phyloP scores from a whole-genome alignment of 2,113 vertebrate species.

The Peromyscus polionotus region DNA sequence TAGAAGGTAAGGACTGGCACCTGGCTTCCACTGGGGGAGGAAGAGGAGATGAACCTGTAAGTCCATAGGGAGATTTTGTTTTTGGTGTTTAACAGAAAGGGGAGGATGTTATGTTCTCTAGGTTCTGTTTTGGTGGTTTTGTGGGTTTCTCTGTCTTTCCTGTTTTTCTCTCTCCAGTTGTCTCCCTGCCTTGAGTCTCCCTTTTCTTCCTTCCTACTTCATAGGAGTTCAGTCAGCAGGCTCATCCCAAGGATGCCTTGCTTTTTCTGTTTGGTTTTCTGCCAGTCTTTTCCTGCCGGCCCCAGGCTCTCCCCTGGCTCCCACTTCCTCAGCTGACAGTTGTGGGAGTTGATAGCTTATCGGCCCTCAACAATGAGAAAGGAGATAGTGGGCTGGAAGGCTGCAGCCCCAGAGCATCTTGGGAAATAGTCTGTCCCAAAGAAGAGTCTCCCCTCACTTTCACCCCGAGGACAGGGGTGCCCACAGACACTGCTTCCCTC shows the following conservation, averaged over 20 bases:
- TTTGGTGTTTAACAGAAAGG: neutral
- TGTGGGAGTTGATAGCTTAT: conserved; percentile 75
- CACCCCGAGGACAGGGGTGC: neutral
- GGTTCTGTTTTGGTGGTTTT: neutral
- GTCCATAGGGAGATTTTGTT: neutral
- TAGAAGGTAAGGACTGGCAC: neutral
- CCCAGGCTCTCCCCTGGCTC: neutral
- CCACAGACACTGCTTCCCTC: neutral
- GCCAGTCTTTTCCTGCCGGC: conserved; percentile 65
- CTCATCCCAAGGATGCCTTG: conserved; percentile 52
- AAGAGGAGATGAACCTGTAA: neutral
- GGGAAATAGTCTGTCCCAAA: conserved; percentile 56
- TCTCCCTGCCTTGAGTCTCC: neutral
- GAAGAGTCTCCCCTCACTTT: neutral
- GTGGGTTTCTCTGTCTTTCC: neutral
- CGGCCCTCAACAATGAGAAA: conserved; percentile 46
- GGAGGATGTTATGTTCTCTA: too few relatives aligned
- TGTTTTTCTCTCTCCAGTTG: neutral
- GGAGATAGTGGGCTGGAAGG: conserved; percentile 65
- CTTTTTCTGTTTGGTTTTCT: conserved; percentile 17
- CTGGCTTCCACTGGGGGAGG: neutral
- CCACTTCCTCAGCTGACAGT: conserved; percentile 70
- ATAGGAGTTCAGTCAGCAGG: conserved; percentile 61
- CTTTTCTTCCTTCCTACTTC: neutral
- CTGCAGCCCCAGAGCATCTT: conserved; percentile 51